Base-by-base conservation (phyloP, 2,797 vertebrate species). In the Onychomys arenicola region DNA sequence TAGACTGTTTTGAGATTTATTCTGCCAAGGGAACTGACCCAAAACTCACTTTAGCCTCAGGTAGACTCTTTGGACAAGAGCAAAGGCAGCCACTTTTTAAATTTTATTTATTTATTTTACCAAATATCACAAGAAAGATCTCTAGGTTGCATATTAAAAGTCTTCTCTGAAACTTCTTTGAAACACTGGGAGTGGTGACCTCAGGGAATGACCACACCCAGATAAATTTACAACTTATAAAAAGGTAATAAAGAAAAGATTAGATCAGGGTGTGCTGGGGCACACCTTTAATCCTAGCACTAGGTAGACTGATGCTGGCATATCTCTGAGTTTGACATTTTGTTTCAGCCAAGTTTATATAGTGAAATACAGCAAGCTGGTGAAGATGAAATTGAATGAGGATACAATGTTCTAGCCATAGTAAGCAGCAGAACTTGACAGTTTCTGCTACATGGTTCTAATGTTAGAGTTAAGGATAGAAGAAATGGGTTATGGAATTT, bases 251-350 rank as follows among this genome's bases (percentile, higher is more conserved):
- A 37, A 37, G 69, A 71, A 71, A 73, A 25, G 9, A n/a, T 40
- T 23, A 73, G 37, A 73, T 9, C 19, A 1, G 0, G 21, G 19
- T 40, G 4, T 71, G 21, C 8, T 37, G 21, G 6, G 3, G n/a
- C 19, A 23, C n/a, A 73, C n/a, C 9, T 40, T 73, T 73, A 73
- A 73, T 73, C 37, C n/a, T 71, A 40, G n/a, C 21, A 40, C 71
- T 40, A 1, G 1, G 1, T 2, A 40, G 37, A 4, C 21, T 40
- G 37, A 73, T n/a, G 8, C 4, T 73, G n/a, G 4, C 23, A 2
- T 21, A 40, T 40, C 19, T 73, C 71, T 73, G 10, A 40, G 5
- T 73, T 73, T 11, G 11, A 73, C 5, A 40, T 8, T 23, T 4
- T 40, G 37, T 73, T 73, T 73, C 19, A 73, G 19, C 23, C 9